Conservation (phyloP, 2,888 invertebrate species). For the Ctenicera cuprea region DNA sequence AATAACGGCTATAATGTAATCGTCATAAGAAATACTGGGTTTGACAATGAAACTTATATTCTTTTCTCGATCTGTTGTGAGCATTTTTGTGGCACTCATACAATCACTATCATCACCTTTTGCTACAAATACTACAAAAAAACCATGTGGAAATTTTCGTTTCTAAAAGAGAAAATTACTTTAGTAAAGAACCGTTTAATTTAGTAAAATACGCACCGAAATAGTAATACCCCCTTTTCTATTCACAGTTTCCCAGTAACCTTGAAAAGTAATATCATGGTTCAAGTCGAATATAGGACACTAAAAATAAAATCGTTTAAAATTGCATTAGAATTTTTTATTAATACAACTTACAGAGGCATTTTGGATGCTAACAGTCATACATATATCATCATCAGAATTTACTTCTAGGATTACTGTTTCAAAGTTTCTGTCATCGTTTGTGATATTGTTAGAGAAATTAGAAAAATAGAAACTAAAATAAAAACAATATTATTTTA, state of each 20-base stretch:
- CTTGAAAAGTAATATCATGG: constrained; percentile 84
- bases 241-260: constrained; percentile 86
- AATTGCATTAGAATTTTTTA: not conserved
- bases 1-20: constrained; percentile 80
- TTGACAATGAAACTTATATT: constrained; percentile 73
- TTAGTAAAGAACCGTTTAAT: not conserved
- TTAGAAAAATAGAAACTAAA: constrained; percentile 58
- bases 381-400: constrained; percentile 81
- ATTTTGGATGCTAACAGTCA: constrained; percentile 88
- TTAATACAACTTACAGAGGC: constrained; percentile 76
- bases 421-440: constrained; percentile 62
- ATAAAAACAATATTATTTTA: not conserved
- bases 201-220: constrained; percentile 75
- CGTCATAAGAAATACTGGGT: constrained; percentile 78
- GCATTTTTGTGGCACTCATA: constrained; percentile 72
- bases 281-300: constrained; percentile 91
- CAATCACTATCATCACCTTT: constrained; percentile 81
- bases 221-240: constrained; percentile 86
- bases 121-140: constrained; percentile 87
- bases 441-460: constrained; percentile 54
- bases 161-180: constrained; percentile 76
- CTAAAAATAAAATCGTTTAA: constrained; percentile 73
- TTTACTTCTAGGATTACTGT: constrained; percentile 79
- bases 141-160: constrained; percentile 81
- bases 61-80: constrained; percentile 46